Evolutionary conservation across 2,113 vertebrate genomes (phyloP), one percentile per base, ranked within the genome.

Genomic region (Rhodinocichla rosea): DNA sequence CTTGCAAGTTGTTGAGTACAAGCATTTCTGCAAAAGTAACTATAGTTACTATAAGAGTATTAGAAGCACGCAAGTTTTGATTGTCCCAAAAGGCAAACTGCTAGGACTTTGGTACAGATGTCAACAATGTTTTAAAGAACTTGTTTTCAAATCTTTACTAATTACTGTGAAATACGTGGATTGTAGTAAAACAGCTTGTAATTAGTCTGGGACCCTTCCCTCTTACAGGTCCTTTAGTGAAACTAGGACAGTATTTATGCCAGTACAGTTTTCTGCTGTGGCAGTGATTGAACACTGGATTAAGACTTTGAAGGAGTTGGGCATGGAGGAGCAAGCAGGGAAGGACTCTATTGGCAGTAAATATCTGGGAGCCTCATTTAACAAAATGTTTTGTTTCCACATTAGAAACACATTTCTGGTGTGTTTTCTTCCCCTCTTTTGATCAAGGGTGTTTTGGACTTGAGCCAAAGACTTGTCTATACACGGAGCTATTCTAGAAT

Each of bases 131-230:
- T 95, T 92, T 86, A 80, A 90, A 90, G 53, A 22, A 70, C 76
- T 89, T 83, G 55, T 81, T 97, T 92, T 90, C 56, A 59, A 74
- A 77, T 92, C 75, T 89, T 76, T 71, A 50, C 55, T 95, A 90
- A 92, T 94, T 86, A 92, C 88, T 56, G 64, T 15, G 22, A 88
- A 95, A 92, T 93, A 63, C 0, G 3, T 56, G 60, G 76, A 81
- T 42, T 89, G 73, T 55, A 68, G 15, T 81, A 81, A 90, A 45
- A 44, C 16, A 88, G 6, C 23, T 79, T 85, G 35, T 64, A 74
- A 75, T 91, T 74, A 78, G 79, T 40, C 40, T 40, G 56, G 15
- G 73, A 81, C 17, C 37, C 24, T 83, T 85, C 69, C 42, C 15
- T 70, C 79, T 68, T 24, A 14, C 0, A 10, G 37, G 65, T 32